A percentile compares a stretch with the other conserved stretches of the same genome.
Evolutionary conservation across 2,113 vertebrate species (phyloP).

Genomic region (Laticauda colubrina): DNA sequence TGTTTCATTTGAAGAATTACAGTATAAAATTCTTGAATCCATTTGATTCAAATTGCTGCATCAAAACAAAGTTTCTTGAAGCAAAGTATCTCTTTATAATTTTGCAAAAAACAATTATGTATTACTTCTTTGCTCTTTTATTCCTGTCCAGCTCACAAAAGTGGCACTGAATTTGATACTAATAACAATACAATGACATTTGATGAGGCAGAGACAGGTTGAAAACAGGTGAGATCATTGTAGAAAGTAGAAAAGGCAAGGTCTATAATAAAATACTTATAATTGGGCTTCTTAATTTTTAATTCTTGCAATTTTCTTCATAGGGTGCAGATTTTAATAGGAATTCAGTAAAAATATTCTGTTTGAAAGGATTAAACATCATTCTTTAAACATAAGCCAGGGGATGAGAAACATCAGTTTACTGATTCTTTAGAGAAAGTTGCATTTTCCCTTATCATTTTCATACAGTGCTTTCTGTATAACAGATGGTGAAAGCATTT

Average conservation of each 20-base stretch:
- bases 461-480: neutral
- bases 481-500: neutral
- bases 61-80: neutral
- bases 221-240: neutral
- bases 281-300: neutral
- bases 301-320: neutral
- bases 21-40: neutral
- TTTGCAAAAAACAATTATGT: neutral
- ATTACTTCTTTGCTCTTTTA: neutral
- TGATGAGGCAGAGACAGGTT: neutral
- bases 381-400: neutral
- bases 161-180: neutral
- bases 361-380: neutral
- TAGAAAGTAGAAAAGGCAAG: neutral
- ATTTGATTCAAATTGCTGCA: neutral
- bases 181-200: neutral
- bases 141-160: neutral
- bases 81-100: neutral
- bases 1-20: neutral
- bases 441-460: neutral
- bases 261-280: neutral
- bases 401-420: neutral
- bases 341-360: neutral
- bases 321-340: neutral
- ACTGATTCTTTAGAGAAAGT: neutral